Evolutionary conservation across 2,888 invertebrate species (phyloP), one percentile per base, ranked within the genome.

Genomic region (Buathra laborator): DNA sequence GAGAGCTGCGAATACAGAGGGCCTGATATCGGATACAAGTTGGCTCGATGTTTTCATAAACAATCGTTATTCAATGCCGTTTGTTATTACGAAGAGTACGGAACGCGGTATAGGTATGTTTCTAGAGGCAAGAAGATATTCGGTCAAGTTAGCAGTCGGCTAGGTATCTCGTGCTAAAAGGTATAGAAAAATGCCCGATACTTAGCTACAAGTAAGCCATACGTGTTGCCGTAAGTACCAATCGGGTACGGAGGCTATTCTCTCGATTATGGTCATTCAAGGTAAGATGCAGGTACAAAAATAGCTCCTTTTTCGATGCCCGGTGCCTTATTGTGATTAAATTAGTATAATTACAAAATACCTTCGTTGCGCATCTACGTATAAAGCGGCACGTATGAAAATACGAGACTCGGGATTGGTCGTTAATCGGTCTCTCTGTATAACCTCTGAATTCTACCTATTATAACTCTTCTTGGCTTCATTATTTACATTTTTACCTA

Each of bases 201-300:
- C 6, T 9, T 9, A 37, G 6, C 37, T 5, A 37, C 37, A 37
- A 37, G 37, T 37, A 37, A 0, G 37, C 37, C 6, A 37, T 7
- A 37, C 37, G 37, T 9, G 37, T 9, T 37, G 37, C 37, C 14
- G 14, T 29, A 32, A 29, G 14, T 14, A 62, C n/a, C 62, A n/a
- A 62, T 62, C 14, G 62, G 12, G 44, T 62, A 32, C 44, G 44
- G 80, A 66, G 68, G 44, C 72, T 68, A 74, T 77, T 84, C 56
- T 59, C 43, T 76, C 76, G 72, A 44, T 59, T 84, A 84, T 84
- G 81, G 84, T 77, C 59, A 84, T 72, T 76, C 72, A 77, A 84
- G 81, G 84, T 67, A 62, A 84, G 72, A 62, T 70, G 29, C 10
- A 16, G 32, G 19, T 19, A 10, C 44, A 44, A 56, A 29, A 83